These are phyloP conservation scores for Notarius lentiginosus DNA, from an alignment of 2,113 vertebrate species.

Conservation along the genomic window DNA sequence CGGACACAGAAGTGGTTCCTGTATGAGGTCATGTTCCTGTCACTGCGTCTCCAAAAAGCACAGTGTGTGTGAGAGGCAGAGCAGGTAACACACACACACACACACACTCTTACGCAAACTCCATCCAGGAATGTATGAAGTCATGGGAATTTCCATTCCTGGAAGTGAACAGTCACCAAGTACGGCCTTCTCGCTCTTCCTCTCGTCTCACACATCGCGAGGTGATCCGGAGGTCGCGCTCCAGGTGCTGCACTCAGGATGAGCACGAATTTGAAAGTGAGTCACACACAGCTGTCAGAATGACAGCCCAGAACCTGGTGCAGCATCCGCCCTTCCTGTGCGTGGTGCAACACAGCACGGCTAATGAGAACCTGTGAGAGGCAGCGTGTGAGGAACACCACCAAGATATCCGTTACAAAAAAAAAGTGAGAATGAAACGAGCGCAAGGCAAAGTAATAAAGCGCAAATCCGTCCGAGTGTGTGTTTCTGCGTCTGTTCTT, in stretches of 20 bases:
- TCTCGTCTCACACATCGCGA: background rate
- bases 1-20: background rate
- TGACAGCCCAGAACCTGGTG: conserved; percentile 32
- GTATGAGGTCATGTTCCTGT: conserved; percentile 24
- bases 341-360: background rate
- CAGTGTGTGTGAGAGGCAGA: background rate
- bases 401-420: background rate
- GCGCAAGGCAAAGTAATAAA: background rate
- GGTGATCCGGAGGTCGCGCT: conserved; percentile 27
- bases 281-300: conserved; percentile 50
- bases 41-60: background rate
- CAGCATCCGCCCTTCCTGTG: conserved; percentile 1
- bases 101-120: background rate
- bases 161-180: background rate
- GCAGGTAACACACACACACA: background rate
- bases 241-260: conserved; percentile 43
- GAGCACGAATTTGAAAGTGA: conserved; percentile 28
- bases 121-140: conserved; percentile 15
- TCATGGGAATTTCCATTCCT: conserved; percentile 39
- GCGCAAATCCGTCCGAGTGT: background rate
- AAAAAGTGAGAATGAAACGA: background rate
- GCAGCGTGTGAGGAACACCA: background rate
- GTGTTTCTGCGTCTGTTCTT: too few species aligned
- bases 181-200: too few species aligned
- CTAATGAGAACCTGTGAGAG: conserved; percentile 30